phyloP scores from a whole-genome alignment of 1,140 invertebrate species.

The Papilio helenus region DNA sequence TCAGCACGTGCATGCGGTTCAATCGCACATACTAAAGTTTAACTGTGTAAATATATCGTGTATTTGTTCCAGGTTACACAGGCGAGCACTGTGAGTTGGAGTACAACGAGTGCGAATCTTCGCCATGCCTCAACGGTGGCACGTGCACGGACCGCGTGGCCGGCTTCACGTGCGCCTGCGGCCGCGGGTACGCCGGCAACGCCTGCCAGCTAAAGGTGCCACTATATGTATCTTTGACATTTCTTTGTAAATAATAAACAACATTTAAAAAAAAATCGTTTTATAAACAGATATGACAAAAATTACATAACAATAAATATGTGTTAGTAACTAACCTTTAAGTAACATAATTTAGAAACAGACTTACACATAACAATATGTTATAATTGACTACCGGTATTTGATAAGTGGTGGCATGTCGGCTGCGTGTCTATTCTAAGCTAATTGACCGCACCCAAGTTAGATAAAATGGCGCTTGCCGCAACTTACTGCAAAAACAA shows the following conservation, averaged over 20 bases:
- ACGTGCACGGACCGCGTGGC: constrained; percentile 90
- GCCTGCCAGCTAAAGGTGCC: constrained; percentile 86
- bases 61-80: constrained; percentile 84
- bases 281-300: too few relatives aligned
- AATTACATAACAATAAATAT: neutral
- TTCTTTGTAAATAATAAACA: neutral
- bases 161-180: constrained; percentile 91
- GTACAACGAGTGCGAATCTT: constrained; percentile 94
- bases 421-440: constrained; percentile 18
- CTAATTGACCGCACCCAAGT: constrained; percentile 26
- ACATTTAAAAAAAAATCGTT: too few relatives aligned
- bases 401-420: neutral
- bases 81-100: constrained; percentile 90
- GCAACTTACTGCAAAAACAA: constrained; percentile 8
- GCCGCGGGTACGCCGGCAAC: constrained; percentile 90
- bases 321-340: neutral
- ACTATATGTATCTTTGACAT: too few relatives aligned
- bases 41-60: too few relatives aligned
- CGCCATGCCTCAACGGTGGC: constrained; percentile 93
- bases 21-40: too few relatives aligned
- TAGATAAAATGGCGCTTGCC: constrained; percentile 25
- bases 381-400: constrained; percentile 10
- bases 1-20: too few relatives aligned
- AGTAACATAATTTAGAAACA: neutral
- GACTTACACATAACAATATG: neutral